A percentile compares a stretch with the other conserved stretches of the same genome.
Conservation (phyloP, 1,140 invertebrate genomes). For the Pogonognathellus flavescens region DNA sequence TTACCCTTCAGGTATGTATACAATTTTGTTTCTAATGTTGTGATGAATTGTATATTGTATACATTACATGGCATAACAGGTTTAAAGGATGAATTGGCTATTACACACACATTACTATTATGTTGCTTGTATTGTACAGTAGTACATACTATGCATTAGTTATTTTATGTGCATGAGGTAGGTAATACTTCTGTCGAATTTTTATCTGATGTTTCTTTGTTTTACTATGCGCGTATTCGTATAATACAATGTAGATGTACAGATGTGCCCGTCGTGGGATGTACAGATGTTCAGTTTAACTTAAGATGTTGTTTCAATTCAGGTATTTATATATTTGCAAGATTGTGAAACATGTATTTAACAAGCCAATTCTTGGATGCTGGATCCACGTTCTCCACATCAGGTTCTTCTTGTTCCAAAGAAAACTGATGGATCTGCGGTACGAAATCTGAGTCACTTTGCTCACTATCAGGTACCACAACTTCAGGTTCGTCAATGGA, state of each 20-base stretch:
- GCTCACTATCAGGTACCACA: conserved; percentile 1
- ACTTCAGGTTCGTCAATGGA: conserved; percentile 34
- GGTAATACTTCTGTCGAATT: neutral
- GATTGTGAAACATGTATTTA: conserved; percentile 61
- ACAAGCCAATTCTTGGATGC: conserved; percentile 63
- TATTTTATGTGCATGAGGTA: conserved; percentile 13
- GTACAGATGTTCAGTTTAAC: neutral
- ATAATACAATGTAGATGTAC: neutral
- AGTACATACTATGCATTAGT: neutral
- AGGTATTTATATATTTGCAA: conserved; percentile 62
- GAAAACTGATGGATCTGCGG: conserved; percentile 49
- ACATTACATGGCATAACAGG: too few species aligned
- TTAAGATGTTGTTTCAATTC: conserved; percentile 30
- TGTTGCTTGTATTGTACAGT: too few species aligned
- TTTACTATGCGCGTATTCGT: neutral
- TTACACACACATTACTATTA: too few species aligned
- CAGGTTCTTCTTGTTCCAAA: conserved; percentile 51
- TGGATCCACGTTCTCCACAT: conserved; percentile 41
- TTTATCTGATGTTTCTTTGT: conserved; percentile 27
- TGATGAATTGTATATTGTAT: too few species aligned
- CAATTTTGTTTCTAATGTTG: too few species aligned
- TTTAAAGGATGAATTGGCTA: too few species aligned
- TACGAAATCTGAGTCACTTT: conserved; percentile 33
- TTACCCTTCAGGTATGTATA: too few species aligned
- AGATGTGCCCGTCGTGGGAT: neutral